Evolutionary conservation across 2,888 invertebrate species (phyloP), one percentile per base, ranked within the genome.

Genomic region (Mesorhabditis belari): DNA sequence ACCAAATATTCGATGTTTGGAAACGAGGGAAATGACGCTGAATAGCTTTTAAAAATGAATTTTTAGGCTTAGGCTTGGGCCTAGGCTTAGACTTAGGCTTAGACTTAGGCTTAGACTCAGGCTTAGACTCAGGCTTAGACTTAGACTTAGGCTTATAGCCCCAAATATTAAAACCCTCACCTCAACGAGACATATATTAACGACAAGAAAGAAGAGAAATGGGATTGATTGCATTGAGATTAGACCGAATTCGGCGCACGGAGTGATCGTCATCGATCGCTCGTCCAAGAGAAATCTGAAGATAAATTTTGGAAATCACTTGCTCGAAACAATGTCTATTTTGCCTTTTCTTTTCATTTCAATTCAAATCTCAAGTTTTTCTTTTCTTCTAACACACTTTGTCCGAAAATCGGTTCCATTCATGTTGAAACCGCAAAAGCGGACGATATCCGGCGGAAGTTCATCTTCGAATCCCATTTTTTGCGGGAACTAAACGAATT

Each of bases 201-300:
- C 27, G 24, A 77, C 58, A 9, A 61, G 55, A 35, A 60, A 59
- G 60, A 75, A 72, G 5, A 76, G 55, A 5, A 76, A 55, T 5
- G 70, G 60, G 2, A 70, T 24, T 23, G 67, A 64, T 27, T 67
- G 55, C 1, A 59, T 6, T 3, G 56, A 23, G 3, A 74, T 57
- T 12, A 67, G 28, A 5, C 26, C 61, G 26, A 71, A 56, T 55
- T 76, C 76, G n/a, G 69, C 66, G 35, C 76, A 76, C 6, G 66
- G 67, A 4, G 65, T 71, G 28, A 74, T 52, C 24, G 69, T 64
- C 17, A 60, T 50, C 55, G 62, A 59, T 9, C 49, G 35, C 51
- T 65, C 62, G 53, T 71, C 67, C 28, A 69, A 44, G 60, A 72
- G 21, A 55, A 66, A 71, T 24, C 60, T 67, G 5, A 49, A 57